These are phyloP conservation scores for Anarsia innoxiella DNA, from an alignment of 2,888 invertebrate species.

Conservation along the genomic window DNA sequence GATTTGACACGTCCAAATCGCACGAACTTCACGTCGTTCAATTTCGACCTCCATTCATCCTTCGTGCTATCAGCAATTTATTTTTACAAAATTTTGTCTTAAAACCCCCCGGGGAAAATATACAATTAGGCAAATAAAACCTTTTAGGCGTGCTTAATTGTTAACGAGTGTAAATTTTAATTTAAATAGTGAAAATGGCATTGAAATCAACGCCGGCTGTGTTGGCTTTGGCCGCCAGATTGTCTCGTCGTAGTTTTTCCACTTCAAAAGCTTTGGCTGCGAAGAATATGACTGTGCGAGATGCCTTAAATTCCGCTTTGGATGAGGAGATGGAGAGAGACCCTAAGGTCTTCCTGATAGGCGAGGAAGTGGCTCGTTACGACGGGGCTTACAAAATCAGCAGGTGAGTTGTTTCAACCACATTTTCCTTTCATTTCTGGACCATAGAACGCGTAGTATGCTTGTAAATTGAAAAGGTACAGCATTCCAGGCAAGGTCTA, in stretches of 20 bases:
- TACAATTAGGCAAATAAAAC: no score
- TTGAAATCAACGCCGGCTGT: slow-evolving; percentile 64
- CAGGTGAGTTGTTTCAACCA: slow-evolving; percentile 37
- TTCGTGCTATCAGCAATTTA: slow-evolving; percentile 50
- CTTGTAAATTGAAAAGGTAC: no score
- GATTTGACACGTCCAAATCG: slow-evolving; percentile 10
- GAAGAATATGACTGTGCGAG: slow-evolving; percentile 92
- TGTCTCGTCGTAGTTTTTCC: slow-evolving; percentile 59
- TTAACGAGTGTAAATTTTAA: slow-evolving; percentile 20
- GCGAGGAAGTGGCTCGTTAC: slow-evolving; percentile 99
- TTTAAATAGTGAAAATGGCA: slow-evolving; percentile 61
- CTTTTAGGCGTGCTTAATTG: not conserved
- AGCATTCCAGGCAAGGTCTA: no score
- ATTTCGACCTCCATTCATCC: slow-evolving; percentile 69
- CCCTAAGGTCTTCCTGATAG: slow-evolving; percentile 91
- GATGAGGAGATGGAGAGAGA: slow-evolving; percentile 98
- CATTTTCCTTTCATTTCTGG: not conserved
- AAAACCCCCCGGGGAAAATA: no score
- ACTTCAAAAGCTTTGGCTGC: slow-evolving; percentile 50
- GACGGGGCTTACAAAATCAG: slow-evolving; percentile 98
- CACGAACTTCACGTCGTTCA: slow-evolving; percentile 10
- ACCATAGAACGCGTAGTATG: no score
- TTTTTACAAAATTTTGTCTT: no score
- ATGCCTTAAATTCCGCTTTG: slow-evolving; percentile 96
- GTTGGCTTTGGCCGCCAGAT: slow-evolving; percentile 40